These are phyloP conservation scores for Trichosurus vulpecula DNA, from an alignment of 2,797 vertebrate genomes.

Conservation along the genomic window DNA sequence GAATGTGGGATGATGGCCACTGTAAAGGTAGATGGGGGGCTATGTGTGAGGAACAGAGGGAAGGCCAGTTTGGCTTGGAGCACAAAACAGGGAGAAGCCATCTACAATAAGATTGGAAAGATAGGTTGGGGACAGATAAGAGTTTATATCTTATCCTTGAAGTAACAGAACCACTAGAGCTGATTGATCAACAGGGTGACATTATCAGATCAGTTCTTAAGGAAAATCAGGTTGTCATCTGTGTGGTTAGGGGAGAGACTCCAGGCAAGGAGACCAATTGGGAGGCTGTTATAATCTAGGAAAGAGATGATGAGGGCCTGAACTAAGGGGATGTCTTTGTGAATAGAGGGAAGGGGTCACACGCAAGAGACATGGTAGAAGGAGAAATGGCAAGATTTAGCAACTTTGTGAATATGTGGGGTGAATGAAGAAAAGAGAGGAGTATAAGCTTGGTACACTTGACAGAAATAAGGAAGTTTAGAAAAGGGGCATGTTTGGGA, in stretches of 20 bases:
- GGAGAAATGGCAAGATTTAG: not conserved
- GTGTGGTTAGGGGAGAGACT: not conserved
- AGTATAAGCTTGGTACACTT: not conserved
- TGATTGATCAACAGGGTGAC: too few species aligned
- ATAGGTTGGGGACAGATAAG: too few species aligned
- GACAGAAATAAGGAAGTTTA: not conserved
- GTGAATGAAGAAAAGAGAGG: not conserved
- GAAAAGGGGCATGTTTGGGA: not conserved
- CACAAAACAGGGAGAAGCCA: too few species aligned
- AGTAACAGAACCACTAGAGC: too few species aligned
- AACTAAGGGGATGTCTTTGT: not conserved
- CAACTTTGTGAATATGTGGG: not conserved
- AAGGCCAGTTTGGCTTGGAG: too few species aligned
- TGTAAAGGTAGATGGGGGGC: too few species aligned
- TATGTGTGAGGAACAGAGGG: too few species aligned
- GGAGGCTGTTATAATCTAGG: not conserved
- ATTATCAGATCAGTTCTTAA: not conserved
- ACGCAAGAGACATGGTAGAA: not conserved
- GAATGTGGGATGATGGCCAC: too few species aligned
- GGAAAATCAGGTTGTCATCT: not conserved
- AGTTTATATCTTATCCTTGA: too few species aligned
- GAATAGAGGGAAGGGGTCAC: not conserved
- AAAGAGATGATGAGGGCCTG: not conserved
- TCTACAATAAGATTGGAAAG: too few species aligned
- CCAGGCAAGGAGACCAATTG: too few species aligned